phyloP scores from a whole-genome alignment of 2,888 invertebrate species.

The Leistus spinibarbis region DNA sequence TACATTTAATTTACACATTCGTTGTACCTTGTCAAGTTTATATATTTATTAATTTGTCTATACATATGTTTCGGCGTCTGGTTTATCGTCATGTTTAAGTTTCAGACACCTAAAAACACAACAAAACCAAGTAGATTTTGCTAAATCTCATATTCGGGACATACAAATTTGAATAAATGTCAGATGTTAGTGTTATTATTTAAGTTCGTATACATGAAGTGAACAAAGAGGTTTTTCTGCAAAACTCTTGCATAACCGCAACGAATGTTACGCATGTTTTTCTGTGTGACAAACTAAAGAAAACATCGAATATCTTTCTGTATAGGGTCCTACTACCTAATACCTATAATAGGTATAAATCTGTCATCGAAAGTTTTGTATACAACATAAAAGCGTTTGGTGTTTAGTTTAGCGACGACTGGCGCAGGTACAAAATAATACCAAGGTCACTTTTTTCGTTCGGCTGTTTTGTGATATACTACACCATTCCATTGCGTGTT shows the following conservation, averaged over 20 bases:
- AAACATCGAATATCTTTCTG: background rate
- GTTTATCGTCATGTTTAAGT: too few relatives aligned
- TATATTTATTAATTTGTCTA: too few relatives aligned
- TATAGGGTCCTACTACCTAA: background rate
- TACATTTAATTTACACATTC: too few relatives aligned
- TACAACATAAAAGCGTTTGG: background rate
- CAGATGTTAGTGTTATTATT: too few relatives aligned
- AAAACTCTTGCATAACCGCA: background rate
- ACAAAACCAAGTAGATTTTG: too few relatives aligned
- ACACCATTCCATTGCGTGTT: background rate
- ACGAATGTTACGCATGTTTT: background rate
- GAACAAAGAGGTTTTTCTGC: background rate
- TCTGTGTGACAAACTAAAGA: background rate
- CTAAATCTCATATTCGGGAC: too few relatives aligned
- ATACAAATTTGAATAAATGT: too few relatives aligned
- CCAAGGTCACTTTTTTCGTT: background rate
- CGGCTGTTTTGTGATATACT: background rate
- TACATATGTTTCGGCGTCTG: too few relatives aligned
- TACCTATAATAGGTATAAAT: background rate
- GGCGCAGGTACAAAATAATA: background rate
- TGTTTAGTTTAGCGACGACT: background rate
- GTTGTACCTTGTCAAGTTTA: too few relatives aligned
- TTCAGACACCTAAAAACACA: too few relatives aligned
- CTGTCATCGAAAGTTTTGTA: background rate
- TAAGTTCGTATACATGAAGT: background rate